These are phyloP conservation scores for Hesperia comma DNA, from an alignment of 2,888 invertebrate genomes.

Conservation along the genomic window DNA sequence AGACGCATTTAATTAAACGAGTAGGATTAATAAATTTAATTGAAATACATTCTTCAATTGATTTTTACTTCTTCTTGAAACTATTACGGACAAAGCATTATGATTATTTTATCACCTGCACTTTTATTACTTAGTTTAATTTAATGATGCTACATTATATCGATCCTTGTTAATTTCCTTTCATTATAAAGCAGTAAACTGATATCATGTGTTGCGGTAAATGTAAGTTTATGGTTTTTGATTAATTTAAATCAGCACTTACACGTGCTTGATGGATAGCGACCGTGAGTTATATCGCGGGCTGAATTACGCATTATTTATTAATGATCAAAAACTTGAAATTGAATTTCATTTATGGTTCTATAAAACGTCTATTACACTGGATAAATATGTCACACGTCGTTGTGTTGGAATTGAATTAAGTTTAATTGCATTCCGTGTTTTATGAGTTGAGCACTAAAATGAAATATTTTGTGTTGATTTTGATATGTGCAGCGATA, in stretches of 20 bases:
- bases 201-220: slow-evolving; percentile 20
- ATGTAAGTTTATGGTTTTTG: slow-evolving; percentile 7
- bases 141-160: slow-evolving; percentile 21
- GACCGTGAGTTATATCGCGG: slow-evolving; percentile 2
- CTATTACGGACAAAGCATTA: slow-evolving; percentile 1
- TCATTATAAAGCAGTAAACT: slow-evolving; percentile 20
- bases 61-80: neutral
- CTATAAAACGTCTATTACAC: slow-evolving; percentile 33
- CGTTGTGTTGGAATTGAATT: slow-evolving; percentile 36
- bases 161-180: slow-evolving; percentile 17
- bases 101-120: slow-evolving; percentile 8
- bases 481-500: slow-evolving; percentile 44
- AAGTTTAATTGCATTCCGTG: slow-evolving; percentile 39
- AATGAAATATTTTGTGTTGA: slow-evolving; percentile 48
- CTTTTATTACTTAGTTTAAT: slow-evolving; percentile 6
- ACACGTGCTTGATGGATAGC: slow-evolving; percentile 9
- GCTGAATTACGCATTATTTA: slow-evolving; percentile 27
- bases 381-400: slow-evolving; percentile 37
- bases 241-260: slow-evolving; percentile 20
- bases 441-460: slow-evolving; percentile 40
- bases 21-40: slow-evolving; percentile 1
- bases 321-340: slow-evolving; percentile 31
- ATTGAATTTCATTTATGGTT: slow-evolving; percentile 34
- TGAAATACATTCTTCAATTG: neutral
- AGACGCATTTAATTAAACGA: slow-evolving; percentile 16